A percentile compares a stretch with the other conserved stretches of the same genome.
These are phyloP conservation scores for Ichneumoninae sp. DNA, from an alignment of 2,888 invertebrate genomes.

Conservation along the genomic window DNA sequence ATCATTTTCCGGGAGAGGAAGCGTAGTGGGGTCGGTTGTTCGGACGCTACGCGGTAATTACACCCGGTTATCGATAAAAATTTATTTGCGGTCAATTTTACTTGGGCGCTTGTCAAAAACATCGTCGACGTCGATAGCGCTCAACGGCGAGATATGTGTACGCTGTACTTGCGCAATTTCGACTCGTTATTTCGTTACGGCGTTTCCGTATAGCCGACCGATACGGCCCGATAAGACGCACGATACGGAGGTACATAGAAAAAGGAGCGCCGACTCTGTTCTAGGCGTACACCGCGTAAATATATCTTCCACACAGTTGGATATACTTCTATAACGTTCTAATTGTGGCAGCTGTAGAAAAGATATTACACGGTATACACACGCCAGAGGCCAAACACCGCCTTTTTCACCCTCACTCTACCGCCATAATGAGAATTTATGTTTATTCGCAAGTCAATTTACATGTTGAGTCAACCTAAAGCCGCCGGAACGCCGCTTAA, in stretches of 20 bases:
- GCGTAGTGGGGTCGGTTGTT: neutral
- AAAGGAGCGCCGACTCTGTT: slow-evolving; percentile 53
- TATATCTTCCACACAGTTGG: slow-evolving; percentile 1
- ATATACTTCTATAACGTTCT: slow-evolving; percentile 51
- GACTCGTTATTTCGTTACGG: slow-evolving; percentile 80
- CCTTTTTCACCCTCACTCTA: slow-evolving; percentile 51
- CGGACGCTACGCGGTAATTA: neutral
- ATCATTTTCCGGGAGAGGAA: too few relatives aligned
- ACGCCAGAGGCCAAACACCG: slow-evolving; percentile 26
- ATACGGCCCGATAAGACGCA: slow-evolving; percentile 61
- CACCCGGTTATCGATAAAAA: slow-evolving; percentile 8
- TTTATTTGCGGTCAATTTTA: neutral
- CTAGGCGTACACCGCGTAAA: neutral
- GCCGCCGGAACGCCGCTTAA: slow-evolving; percentile 31
- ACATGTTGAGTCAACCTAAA: slow-evolving; percentile 45
- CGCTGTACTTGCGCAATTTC: slow-evolving; percentile 31
- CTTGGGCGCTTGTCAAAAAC: slow-evolving; percentile 6
- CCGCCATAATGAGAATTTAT: slow-evolving; percentile 59
- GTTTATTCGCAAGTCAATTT: slow-evolving; percentile 42
- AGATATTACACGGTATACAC: slow-evolving; percentile 32
- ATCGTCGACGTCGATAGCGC: slow-evolving; percentile 3
- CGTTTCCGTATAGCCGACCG: slow-evolving; percentile 76
- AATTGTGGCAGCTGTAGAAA: slow-evolving; percentile 57
- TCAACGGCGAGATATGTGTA: neutral
- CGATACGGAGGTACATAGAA: slow-evolving; percentile 55